Conservation (phyloP, 2,797 vertebrate genomes). For the Neosalanx taihuensis region DNA sequence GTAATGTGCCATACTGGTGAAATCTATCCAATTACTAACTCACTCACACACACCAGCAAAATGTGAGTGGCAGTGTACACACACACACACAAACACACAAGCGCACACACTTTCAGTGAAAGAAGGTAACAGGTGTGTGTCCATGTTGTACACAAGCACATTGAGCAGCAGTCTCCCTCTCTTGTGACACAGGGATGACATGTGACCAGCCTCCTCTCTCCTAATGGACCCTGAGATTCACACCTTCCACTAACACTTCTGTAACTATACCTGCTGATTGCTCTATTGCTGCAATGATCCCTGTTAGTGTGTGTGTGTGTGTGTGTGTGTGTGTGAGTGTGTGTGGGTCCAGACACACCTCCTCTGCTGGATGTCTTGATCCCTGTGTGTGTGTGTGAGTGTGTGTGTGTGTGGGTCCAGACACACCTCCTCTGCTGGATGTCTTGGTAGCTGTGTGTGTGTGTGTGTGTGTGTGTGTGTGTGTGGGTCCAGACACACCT, state of each 20-base stretch:
- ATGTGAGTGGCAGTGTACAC: neutral
- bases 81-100: conserved; percentile 2
- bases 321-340: neutral
- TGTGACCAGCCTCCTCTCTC: neutral
- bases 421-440: conserved; percentile 89
- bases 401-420: neutral
- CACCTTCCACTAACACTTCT: neutral
- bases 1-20: conserved; percentile 50
- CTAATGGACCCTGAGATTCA: neutral
- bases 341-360: conserved; percentile 70
- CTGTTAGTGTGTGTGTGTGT: neutral
- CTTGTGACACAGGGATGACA: neutral
- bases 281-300: neutral
- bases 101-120: neutral
- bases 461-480: neutral
- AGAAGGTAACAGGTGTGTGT: neutral
- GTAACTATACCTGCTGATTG: neutral
- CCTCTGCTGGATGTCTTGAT: conserved; percentile 84
- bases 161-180: neutral
- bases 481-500: conserved; percentile 70
- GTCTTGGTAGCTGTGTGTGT: conserved; percentile 85
- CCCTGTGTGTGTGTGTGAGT: too few relatives aligned
- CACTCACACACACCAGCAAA: conserved; percentile 10
- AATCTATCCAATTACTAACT: conserved; percentile 61
- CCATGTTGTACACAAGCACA: neutral